Evolutionary conservation across 92 coral and sea anemone genomes (phyloP).

Genomic region (Ricordea florida): DNA sequence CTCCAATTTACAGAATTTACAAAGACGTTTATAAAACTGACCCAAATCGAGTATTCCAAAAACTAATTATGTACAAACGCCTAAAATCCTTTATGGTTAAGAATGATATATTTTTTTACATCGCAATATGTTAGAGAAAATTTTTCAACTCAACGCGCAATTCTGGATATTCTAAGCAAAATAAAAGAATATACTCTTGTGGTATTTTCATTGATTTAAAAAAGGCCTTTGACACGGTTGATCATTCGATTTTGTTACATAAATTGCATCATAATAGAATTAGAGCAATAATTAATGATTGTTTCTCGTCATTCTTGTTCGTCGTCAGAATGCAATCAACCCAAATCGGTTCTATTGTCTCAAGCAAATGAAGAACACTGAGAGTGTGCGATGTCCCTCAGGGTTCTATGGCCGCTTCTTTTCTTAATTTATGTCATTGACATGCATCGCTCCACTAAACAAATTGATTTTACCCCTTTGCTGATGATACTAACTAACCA

Average conservation of each 20-base stretch:
- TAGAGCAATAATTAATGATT: neutral
- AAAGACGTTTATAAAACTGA: neutral
- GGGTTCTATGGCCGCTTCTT: conserved; percentile 2
- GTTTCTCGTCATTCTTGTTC: neutral
- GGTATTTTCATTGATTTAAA: neutral
- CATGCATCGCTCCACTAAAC: conserved; percentile 5
- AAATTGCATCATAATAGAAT: too few relatives aligned
- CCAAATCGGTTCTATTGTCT: neutral
- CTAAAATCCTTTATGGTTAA: neutral
- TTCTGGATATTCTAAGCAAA: too few relatives aligned
- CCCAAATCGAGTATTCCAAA: neutral
- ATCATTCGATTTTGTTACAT: neutral
- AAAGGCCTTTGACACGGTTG: too few relatives aligned
- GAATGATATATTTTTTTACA: neutral
- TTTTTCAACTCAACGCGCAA: neutral
- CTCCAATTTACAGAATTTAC: neutral
- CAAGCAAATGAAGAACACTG: neutral
- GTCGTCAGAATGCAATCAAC: neutral
- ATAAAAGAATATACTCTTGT: neutral
- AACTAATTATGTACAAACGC: neutral
- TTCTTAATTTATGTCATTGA: conserved; percentile 16
- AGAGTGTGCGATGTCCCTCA: conserved; percentile 13
- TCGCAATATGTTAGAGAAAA: neutral
- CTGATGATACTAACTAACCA: conserved; percentile 9
- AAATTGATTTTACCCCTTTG: conserved; percentile 32